Evolutionary conservation across 2,113 vertebrate species (phyloP).

Genomic region (Gavialis gangeticus): DNA sequence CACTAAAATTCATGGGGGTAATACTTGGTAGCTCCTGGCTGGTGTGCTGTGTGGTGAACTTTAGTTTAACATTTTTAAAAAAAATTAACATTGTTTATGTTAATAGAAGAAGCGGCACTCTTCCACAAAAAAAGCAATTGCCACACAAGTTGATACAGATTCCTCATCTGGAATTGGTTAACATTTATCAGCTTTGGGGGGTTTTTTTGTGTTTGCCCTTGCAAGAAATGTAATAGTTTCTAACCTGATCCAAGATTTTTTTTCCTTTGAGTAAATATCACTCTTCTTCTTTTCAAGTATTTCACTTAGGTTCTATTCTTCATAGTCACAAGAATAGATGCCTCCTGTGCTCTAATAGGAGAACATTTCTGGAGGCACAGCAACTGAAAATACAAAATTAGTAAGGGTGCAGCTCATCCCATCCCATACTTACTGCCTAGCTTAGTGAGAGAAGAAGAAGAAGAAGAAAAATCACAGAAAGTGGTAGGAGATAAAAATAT

Average conservation of each 20-base stretch:
- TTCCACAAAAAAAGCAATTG: neutral
- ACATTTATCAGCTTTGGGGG: neutral
- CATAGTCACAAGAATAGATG: neutral
- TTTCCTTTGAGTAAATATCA: neutral
- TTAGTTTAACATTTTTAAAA: constrained; percentile 49
- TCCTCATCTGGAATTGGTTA: constrained; percentile 24
- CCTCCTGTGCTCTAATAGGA: neutral
- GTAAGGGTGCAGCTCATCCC: neutral
- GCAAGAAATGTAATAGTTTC: neutral
- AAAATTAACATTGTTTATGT: constrained; percentile 74
- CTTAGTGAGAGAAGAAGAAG: neutral
- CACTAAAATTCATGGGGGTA: constrained; percentile 77
- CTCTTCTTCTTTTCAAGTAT: neutral
- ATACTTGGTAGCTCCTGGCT: constrained; percentile 68
- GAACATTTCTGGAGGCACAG: neutral
- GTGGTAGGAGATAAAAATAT: neutral
- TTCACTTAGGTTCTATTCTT: neutral
- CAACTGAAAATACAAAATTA: neutral
- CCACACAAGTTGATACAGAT: neutral
- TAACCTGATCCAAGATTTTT: neutral
- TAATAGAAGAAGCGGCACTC: neutral
- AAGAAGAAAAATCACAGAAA: neutral
- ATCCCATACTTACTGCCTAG: neutral
- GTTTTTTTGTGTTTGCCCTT: constrained; percentile 1
- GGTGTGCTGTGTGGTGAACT: constrained; percentile 68